Evolutionary conservation across 2,113 vertebrate genomes (phyloP), one percentile per base, ranked within the genome.

Genomic region (Gracilinanus agilis): DNA sequence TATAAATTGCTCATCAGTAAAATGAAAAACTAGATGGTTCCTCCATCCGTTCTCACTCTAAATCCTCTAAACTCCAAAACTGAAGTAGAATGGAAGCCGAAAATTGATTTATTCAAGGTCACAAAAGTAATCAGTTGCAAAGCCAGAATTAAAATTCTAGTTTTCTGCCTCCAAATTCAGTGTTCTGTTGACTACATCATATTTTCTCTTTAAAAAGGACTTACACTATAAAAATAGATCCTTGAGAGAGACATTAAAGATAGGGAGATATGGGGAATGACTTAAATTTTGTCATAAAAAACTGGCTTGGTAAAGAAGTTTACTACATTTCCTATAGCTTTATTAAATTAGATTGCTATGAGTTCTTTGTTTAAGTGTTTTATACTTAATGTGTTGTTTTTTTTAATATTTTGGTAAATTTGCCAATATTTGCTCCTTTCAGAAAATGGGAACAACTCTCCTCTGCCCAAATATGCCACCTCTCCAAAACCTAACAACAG

Each of bases 401-500:
- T n/a, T n/a, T n/a, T n/a, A n/a, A 58, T 55, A 13, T 24, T 40
- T 54, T 54, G 19, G 13, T 91, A 90, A 95, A 4, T 98, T 96
- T 98, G 53, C 9, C 88, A 49, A 40, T 94, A 19, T 91, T 88
- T 94, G 1, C 96, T 98, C 96, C 90, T 94, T 98, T 67, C 98
- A 99, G 99, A 99, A 94, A 99, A 99, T 94, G 99, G 99, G 54
- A 99, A 99, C 97, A 99, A 98, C 98, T 99, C 99, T 96, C 99
- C 99, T 55, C 98, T 99, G 97, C 99, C 99, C 53, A 99, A 99
- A 98, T 99, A 99, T 0, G 99, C 99, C 95, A 99, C 99, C 53
- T 99, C 99, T 25, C 99, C 99, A 96, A 99, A 99, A 98, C 99
- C 99, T 96, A 99, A 99, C 99, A 99, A 99, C 98, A 99, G 99